Conservation (phyloP, 1,140 invertebrate genomes). For the Pseudomyrmex pallidus region DNA sequence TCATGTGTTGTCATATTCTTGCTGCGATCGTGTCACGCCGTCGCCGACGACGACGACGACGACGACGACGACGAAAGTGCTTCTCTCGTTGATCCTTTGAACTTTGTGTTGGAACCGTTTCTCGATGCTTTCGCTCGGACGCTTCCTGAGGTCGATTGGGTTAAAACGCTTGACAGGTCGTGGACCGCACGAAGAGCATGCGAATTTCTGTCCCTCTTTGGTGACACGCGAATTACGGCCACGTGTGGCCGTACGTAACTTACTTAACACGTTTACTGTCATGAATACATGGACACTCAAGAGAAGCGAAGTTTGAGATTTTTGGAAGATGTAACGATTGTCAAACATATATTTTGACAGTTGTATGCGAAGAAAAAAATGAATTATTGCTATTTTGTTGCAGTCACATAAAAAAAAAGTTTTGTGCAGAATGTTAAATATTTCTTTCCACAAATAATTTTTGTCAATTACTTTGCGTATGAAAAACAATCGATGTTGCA, state of each 20-base stretch:
- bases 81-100: conserved; percentile 40
- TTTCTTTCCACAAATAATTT: no score
- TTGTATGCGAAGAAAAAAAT: background rate
- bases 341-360: background rate
- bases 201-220: conserved; percentile 2
- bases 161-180: conserved; percentile 40
- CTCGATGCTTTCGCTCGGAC: conserved; percentile 10
- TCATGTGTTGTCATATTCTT: conserved; percentile 18
- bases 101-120: conserved; percentile 1
- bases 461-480: no score
- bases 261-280: no score
- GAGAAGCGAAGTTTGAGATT: background rate
- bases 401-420: no score
- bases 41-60: background rate
- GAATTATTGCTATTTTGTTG: background rate
- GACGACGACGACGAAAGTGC: conserved; percentile 5
- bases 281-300: background rate
- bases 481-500: no score
- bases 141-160: conserved; percentile 11
- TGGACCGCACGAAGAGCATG: conserved; percentile 8
- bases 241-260: no score
- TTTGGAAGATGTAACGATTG: background rate
- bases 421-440: no score
- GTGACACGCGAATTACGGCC: no score
- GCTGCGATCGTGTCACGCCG: conserved; percentile 24